These are phyloP conservation scores for Ornithoptera alexandrae DNA, from an alignment of 2,888 invertebrate species.

Conservation along the genomic window DNA sequence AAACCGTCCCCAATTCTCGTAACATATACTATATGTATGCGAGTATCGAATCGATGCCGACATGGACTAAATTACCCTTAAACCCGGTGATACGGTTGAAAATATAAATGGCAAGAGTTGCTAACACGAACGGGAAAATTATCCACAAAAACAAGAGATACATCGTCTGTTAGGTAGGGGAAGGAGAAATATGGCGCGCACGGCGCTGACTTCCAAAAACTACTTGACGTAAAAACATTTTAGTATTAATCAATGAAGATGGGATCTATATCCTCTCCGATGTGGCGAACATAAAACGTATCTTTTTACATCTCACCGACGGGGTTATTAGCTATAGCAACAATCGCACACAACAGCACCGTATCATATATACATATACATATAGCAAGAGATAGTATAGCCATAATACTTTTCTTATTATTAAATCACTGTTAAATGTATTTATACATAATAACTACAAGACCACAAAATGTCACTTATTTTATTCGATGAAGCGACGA, in stretches of 20 bases:
- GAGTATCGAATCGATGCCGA: no score
- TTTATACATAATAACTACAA: no score
- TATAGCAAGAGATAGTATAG: no score
- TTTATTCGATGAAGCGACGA: no score
- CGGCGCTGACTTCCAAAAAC: slow-evolving; percentile 7
- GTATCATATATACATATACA: neutral
- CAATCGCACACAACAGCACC: neutral
- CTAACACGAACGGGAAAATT: neutral
- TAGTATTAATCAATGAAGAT: slow-evolving; percentile 23
- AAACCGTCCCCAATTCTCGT: no score
- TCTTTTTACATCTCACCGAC: neutral
- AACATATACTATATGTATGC: no score
- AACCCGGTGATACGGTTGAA: no score
- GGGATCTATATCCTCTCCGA: neutral
- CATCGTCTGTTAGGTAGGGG: neutral
- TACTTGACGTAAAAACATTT: slow-evolving; percentile 16
- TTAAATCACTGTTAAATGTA: no score
- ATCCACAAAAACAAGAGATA: slow-evolving; percentile 19
- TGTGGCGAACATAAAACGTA: neutral
- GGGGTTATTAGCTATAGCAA: neutral
- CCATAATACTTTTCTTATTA: no score
- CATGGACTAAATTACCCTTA: no score
- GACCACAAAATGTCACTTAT: no score
- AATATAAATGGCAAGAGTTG: no score
- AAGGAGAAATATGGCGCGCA: slow-evolving; percentile 3